Percentiles rank a stretch among this genome's conserved stretches.
These are phyloP conservation scores for Octomys mimax DNA, from an alignment of 2,797 vertebrate species.

Conservation along the genomic window DNA sequence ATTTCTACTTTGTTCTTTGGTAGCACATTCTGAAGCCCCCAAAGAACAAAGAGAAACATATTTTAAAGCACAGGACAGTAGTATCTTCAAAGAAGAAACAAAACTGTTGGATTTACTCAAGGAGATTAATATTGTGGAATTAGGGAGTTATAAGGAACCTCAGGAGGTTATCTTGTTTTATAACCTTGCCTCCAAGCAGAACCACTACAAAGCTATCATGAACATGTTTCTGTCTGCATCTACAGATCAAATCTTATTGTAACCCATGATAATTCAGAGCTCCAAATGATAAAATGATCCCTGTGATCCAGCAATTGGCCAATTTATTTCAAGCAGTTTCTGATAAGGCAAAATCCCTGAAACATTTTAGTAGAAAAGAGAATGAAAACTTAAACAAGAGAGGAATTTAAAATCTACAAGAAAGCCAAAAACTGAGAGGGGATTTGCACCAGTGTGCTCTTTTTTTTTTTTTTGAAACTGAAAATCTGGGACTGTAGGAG, in stretches of 20 bases:
- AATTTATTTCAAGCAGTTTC: slow-evolving; percentile 69
- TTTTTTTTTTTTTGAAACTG: slow-evolving; percentile 58
- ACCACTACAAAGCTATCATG: slow-evolving; percentile 49
- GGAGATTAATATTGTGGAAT: slow-evolving; percentile 64
- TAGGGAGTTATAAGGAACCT: slow-evolving; percentile 21
- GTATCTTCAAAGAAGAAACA: slow-evolving; percentile 75
- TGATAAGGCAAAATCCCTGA: slow-evolving; percentile 59
- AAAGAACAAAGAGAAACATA: slow-evolving; percentile 70
- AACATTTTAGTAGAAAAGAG: slow-evolving; percentile 39
- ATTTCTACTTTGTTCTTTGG: slow-evolving; percentile 54
- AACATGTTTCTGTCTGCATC: slow-evolving; percentile 39
- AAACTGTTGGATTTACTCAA: slow-evolving; percentile 71
- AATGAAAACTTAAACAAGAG: slow-evolving; percentile 61
- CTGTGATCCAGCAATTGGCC: slow-evolving; percentile 56
- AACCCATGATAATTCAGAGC: slow-evolving; percentile 65
- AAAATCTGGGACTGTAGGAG: slow-evolving; percentile 45
- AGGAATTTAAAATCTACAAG: slow-evolving; percentile 71
- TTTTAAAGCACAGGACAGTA: slow-evolving; percentile 53
- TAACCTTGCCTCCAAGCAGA: slow-evolving; percentile 64
- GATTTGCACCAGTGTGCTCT: slow-evolving; percentile 26
- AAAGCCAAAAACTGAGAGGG: slow-evolving; percentile 23
- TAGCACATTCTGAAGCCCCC: slow-evolving; percentile 47
- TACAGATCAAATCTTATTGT: slow-evolving; percentile 68
- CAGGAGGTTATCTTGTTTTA: slow-evolving; percentile 49
- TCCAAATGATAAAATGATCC: slow-evolving; percentile 63